Percentiles rank a stretch among this genome's conserved stretches.
phyloP scores from a whole-genome alignment of 2,888 invertebrate genomes.

The Hoplodrina ambigua region DNA sequence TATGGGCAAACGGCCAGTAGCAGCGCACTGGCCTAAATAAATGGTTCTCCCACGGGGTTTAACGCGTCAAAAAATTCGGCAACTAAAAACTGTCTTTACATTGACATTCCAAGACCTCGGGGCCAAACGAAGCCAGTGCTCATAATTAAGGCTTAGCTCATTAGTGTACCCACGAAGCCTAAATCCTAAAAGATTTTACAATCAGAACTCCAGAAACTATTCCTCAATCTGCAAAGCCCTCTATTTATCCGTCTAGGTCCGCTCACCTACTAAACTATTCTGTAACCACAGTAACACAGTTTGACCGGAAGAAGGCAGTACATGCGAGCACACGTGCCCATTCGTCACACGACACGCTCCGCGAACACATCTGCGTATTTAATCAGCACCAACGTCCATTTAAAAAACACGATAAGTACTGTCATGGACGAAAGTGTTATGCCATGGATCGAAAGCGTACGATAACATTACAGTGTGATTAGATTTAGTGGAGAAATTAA shows the following conservation, averaged over 20 bases:
- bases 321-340: constrained; percentile 72
- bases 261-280: background rate
- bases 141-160: too few species aligned
- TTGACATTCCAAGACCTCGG: too few species aligned
- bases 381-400: constrained; percentile 76
- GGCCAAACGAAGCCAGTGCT: too few species aligned
- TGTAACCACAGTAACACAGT: constrained; percentile 2
- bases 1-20: too few species aligned
- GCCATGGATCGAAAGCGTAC: constrained; percentile 58
- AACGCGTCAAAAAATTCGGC: too few species aligned
- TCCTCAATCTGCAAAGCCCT: background rate
- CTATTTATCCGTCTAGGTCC: background rate
- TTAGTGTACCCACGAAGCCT: too few species aligned
- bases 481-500: constrained; percentile 47
- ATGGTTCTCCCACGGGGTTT: too few species aligned
- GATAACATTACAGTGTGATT: constrained; percentile 65
- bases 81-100: too few species aligned
- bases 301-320: constrained; percentile 52
- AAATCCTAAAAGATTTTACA: too few species aligned
- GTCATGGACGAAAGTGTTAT: constrained; percentile 73
- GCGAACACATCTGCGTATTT: constrained; percentile 73
- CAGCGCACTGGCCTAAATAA: too few species aligned
- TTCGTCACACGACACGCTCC: constrained; percentile 76
- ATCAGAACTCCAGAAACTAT: too few species aligned
- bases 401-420: constrained; percentile 81